Evolutionary conservation across 2,888 invertebrate species (phyloP), one percentile per base, ranked within the genome.

Genomic region (Auanema freiburgensis): DNA sequence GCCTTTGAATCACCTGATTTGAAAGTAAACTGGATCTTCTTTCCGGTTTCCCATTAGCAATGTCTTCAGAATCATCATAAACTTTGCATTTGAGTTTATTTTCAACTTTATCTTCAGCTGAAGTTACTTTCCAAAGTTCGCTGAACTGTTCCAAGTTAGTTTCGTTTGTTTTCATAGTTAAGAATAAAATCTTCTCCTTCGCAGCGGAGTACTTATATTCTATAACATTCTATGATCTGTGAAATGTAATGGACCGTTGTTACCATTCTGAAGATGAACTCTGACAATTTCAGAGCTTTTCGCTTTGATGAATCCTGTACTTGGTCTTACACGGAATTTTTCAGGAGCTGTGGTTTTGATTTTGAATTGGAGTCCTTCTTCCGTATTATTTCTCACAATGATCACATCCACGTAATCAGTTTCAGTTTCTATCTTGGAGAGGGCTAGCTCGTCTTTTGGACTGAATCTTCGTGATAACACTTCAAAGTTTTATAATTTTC

Each of bases 281-380:
- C 76, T 52, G 44, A 79, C 71, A 8, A 68, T 63, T 57, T 77
- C 76, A 1, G 72, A 73, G 1, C 61, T 63, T n/a, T 74, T 74
- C 0, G 78, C 65, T 21, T 57, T 66, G 6, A 79, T 69, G 23
- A 74, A 62, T 49, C 79, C 79, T 11, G 69, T 67, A 24, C 75
- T 92, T 0, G 94, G 95, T 58, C 92, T 88, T 1, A 97, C 96
- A 40, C 92, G 88, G 86, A 93, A 96, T 85, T 93, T 94, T 79
- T 94, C 93, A 0, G 95, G 96, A 0, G 93, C 91, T 3, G 95
- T 96, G 14, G 95, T 96, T 85, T 96, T 91, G 69, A 96, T 66
- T 55, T 95, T 86, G 54, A 87, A 88, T 1, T 69, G 65, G 50
- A 76, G 62, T n/a, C 58, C 68, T 16, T 67, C 64, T 2, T 65